Conservation (phyloP, 2,797 vertebrate genomes). For the Macroramphosus scolopax region DNA sequence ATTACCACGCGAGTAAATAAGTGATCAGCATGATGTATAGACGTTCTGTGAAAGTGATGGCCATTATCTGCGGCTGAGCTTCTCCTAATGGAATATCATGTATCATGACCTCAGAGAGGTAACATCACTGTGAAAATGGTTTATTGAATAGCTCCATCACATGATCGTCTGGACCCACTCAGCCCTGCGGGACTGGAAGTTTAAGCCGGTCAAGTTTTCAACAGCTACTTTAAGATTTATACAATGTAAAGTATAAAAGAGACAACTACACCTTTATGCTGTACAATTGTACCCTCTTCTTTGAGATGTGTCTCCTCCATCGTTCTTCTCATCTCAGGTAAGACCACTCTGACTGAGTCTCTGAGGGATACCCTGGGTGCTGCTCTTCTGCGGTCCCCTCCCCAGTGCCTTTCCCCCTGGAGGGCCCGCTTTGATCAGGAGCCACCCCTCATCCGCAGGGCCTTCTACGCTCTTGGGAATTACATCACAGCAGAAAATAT, state of each 20-base stretch:
- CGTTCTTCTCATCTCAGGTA: conserved; percentile 78
- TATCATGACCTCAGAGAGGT: conserved; percentile 66
- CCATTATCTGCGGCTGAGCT: conserved; percentile 56
- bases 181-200: too few relatives aligned
- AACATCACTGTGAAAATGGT: conserved; percentile 53
- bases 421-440: conserved; percentile 86
- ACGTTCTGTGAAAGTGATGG: conserved; percentile 51
- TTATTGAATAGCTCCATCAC: conserved; percentile 44
- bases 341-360: conserved; percentile 87
- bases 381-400: conserved; percentile 83
- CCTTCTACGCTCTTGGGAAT: conserved; percentile 93
- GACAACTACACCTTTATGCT: too few relatives aligned
- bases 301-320: too few relatives aligned
- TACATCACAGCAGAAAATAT: conserved; percentile 91
- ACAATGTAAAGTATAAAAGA: too few relatives aligned
- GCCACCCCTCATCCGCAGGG: conserved; percentile 85
- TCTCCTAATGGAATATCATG: conserved; percentile 59
- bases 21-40: conserved; percentile 56
- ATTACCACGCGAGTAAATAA: conserved; percentile 62
- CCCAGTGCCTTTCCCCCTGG: conserved; percentile 82
- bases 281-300: too few relatives aligned
- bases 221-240: conserved; percentile 8
- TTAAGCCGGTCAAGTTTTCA: conserved; percentile 15
- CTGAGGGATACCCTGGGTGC: conserved; percentile 80
- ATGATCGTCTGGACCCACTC: too few relatives aligned